phyloP scores from a whole-genome alignment of 2,797 vertebrate species.

The Pristis pectinata region DNA sequence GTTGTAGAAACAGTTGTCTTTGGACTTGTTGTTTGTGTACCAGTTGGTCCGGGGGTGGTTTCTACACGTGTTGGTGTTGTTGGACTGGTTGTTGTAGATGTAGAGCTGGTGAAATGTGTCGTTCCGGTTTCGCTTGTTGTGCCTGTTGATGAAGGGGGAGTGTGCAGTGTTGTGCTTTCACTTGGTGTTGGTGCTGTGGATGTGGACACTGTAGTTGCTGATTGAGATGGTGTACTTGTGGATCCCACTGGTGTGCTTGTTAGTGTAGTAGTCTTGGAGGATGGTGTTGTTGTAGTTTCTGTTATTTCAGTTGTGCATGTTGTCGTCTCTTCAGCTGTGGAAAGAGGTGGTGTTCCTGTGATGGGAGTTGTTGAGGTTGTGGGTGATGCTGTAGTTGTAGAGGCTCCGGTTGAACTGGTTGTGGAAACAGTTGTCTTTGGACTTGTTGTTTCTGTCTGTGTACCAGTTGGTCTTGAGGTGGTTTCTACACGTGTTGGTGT shows the following conservation, averaged over 20 bases:
- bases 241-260: not conserved
- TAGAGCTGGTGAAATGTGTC: not conserved
- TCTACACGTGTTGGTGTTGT: not conserved
- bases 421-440: no score
- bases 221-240: not conserved
- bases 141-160: not conserved
- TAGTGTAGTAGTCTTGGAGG: not conserved
- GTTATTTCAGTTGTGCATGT: not conserved
- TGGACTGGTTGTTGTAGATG: constrained; percentile 39
- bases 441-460: not conserved
- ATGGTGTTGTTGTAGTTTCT: not conserved
- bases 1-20: no score
- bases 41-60: not conserved
- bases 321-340: not conserved
- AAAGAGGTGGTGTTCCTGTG: fast-evolving
- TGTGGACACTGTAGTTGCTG: constrained; percentile 14
- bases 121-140: not conserved
- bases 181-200: not conserved
- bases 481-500: no score
- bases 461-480: no score
- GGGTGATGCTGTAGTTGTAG: not conserved
- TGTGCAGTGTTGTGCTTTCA: not conserved
- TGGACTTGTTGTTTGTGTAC: no score
- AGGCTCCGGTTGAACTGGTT: no score
- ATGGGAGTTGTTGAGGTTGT: not conserved